Conservation (phyloP, 2,797 vertebrate species). For the Halcyon leucocephala region DNA sequence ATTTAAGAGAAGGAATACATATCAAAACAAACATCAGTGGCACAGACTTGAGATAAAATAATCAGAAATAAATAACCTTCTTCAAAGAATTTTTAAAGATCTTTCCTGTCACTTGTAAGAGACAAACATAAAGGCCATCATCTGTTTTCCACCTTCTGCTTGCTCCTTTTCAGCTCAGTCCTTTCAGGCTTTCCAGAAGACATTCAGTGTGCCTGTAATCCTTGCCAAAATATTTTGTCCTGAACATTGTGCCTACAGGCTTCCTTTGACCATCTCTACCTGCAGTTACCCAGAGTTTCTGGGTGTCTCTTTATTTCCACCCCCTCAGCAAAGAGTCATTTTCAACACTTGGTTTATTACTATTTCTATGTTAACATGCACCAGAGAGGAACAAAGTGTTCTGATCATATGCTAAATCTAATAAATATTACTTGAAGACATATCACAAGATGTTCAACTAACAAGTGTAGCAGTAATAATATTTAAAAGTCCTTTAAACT, state of each 20-base stretch:
- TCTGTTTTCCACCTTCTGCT: background rate
- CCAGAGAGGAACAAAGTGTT: background rate
- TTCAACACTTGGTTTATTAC: background rate
- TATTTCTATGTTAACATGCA: background rate
- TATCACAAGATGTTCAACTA: background rate
- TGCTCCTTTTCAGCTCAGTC: background rate
- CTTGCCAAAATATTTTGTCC: background rate
- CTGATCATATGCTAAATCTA: background rate
- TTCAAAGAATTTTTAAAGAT: background rate
- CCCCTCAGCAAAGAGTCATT: background rate
- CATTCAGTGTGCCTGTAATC: background rate
- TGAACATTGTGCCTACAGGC: background rate
- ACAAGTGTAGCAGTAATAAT: background rate
- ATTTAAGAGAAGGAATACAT: background rate
- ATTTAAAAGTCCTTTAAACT: background rate
- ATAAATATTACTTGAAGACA: background rate
- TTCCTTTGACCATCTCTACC: background rate
- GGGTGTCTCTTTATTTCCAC: background rate
- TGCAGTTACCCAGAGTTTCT: background rate
- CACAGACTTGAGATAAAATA: background rate
- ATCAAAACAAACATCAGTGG: background rate
- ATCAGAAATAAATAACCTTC: background rate
- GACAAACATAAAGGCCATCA: background rate
- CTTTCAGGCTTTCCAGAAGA: background rate
- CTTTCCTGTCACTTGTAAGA: background rate